A percentile compares a stretch with the other conserved stretches of the same genome.
Conservation (phyloP, 2,797 vertebrate species). For the Poecile montanus region DNA sequence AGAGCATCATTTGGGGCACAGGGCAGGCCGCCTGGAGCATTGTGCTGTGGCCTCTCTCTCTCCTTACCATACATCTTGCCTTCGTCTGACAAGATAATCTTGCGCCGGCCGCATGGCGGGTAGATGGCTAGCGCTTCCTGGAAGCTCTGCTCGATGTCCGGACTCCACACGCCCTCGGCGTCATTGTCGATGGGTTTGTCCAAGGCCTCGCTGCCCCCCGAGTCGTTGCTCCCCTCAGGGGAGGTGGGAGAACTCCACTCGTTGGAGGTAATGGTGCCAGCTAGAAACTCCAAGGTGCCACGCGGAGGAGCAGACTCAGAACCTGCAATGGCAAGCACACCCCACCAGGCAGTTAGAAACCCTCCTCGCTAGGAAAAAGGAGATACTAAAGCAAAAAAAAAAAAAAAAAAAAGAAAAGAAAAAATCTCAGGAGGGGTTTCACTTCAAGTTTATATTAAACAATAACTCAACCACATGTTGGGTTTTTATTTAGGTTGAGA, state of each 20-base stretch:
- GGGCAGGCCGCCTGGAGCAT: neutral
- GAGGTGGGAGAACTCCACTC: conserved; percentile 95
- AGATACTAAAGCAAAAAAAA: neutral
- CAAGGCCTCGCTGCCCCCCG: conserved; percentile 86
- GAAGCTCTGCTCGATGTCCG: conserved; percentile 96
- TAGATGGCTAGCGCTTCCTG: conserved; percentile 96
- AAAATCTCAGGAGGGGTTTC: neutral
- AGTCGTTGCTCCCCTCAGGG: conserved; percentile 92
- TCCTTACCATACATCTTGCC: conserved; percentile 98
- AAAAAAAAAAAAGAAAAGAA: neutral
- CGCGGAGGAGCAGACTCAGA: conserved; percentile 67
- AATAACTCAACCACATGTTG: rapidly evolving
- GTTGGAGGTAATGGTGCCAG: conserved; percentile 92
- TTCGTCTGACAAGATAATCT: conserved; percentile 96
- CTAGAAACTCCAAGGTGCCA: conserved; percentile 78
- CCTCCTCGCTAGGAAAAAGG: neutral
- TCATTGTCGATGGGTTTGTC: conserved; percentile 94
- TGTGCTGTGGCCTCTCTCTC: neutral
- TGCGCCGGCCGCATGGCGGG: conserved; percentile 92
- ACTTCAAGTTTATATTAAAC: neutral
- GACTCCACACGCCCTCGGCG: conserved; percentile 94
- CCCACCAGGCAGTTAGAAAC: neutral
- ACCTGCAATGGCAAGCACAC: conserved; percentile 57
- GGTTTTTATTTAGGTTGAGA: neutral
- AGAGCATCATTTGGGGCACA: neutral